Evolutionary conservation across 2,888 invertebrate genomes (phyloP), one percentile per base, ranked within the genome.

Genomic region (Phrixothrix hirtus): DNA sequence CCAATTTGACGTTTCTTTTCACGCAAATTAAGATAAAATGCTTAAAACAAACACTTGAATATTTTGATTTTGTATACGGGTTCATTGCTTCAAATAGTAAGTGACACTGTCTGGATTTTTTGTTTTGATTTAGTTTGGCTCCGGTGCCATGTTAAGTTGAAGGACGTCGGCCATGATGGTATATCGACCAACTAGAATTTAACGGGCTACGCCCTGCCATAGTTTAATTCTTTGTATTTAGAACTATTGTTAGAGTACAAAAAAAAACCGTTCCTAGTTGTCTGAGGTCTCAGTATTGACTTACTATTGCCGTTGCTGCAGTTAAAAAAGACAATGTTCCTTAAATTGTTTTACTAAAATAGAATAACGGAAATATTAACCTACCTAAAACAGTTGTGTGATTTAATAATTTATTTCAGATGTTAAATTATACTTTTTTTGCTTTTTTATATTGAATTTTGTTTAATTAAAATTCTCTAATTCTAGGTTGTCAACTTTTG

Each of bases 181-280:
- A 61, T 70, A 69, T 75, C 74, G 74, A 74, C 74, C 74, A 74
- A 74, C 74, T 71, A 68, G 69, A 65, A 68, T 59, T 62, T 57
- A 62, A 63, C 62, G 56, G 73, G 73, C 70, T 66, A 73, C 74
- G 74, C 74, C 74, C 74, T 69, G 68, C 59, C 64, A 64, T 58
- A 59, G 61, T 34, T 17, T n/a, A 61, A 65, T 66, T 63, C 63
- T 59, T 51, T 55, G 44, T 54, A 57, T 57, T 62, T 59, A 50
- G 26, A 43, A 57, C 59, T 58, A 55, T 58, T 58, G 56, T 58
- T 54, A 31, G 35, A 17, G 41, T 49, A 52, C 42, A 44, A 42
- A 43, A 51, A n/a, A n/a, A n/a, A n/a, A n/a, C n/a, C n/a, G n/a
- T n/a, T n/a, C n/a, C n/a, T n/a, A n/a, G n/a, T n/a, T n/a, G 21